Percentiles rank a stretch among this genome's conserved stretches.
phyloP scores from a whole-genome alignment of 1,140 invertebrate species.

The Euglossa dilemma region DNA sequence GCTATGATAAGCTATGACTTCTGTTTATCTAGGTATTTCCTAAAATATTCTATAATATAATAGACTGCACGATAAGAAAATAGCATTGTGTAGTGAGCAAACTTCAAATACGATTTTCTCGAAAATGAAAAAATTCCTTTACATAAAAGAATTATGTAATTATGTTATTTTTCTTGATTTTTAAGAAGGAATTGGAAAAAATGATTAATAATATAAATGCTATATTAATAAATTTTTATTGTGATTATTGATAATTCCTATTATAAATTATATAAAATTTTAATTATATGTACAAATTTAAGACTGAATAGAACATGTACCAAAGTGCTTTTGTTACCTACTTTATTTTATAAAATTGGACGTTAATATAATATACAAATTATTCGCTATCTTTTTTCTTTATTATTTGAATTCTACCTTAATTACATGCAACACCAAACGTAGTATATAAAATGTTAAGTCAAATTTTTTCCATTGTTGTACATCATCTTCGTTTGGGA shows the following conservation, averaged over 20 bases:
- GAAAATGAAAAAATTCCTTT: too few relatives aligned
- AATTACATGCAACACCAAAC: slow-evolving; percentile 83
- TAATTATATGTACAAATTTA: slow-evolving; percentile 36
- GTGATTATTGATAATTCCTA: slow-evolving; percentile 10
- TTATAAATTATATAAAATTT: slow-evolving; percentile 38
- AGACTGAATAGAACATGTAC: slow-evolving; percentile 52
- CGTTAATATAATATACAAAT: slow-evolving; percentile 80
- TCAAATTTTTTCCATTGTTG: slow-evolving; percentile 73
- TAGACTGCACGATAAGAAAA: too few relatives aligned
- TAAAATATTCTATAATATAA: too few relatives aligned
- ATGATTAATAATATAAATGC: slow-evolving; percentile 13
- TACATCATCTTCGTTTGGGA: slow-evolving; percentile 84
- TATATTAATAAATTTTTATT: slow-evolving; percentile 26
- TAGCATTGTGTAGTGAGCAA: too few relatives aligned
- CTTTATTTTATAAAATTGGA: slow-evolving; percentile 79
- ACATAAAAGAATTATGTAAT: background rate
- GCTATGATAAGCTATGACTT: too few relatives aligned
- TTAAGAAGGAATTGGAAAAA: background rate
- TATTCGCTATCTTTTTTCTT: slow-evolving; percentile 77
- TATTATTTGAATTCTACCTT: slow-evolving; percentile 79
- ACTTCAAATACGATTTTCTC: too few relatives aligned
- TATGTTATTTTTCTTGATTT: background rate
- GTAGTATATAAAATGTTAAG: slow-evolving; percentile 82
- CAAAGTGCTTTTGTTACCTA: slow-evolving; percentile 53
- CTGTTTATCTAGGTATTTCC: too few relatives aligned